Evolutionary conservation across 2,888 invertebrate species (phyloP).

Genomic region (Nemotelus pantherinus): DNA sequence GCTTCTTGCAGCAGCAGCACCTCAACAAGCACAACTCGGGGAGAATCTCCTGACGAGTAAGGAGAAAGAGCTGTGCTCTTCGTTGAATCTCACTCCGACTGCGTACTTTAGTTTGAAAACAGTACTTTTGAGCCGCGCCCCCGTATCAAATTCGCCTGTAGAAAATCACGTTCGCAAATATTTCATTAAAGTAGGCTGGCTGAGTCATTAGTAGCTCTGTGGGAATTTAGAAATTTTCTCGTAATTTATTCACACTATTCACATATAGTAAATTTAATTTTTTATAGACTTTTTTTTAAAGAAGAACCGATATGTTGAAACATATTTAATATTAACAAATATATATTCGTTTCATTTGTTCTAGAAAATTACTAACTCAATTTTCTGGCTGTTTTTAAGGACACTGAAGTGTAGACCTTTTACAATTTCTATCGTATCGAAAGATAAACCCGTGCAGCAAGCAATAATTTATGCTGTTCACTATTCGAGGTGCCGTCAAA

Average conservation of each 20-base stretch:
- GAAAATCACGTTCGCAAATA: conserved; percentile 66
- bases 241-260: background rate
- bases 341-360: too few relatives aligned
- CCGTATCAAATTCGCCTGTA: conserved; percentile 55
- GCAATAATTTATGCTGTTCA: too few relatives aligned
- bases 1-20: conserved; percentile 58
- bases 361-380: too few relatives aligned
- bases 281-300: too few relatives aligned
- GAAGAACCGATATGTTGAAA: too few relatives aligned
- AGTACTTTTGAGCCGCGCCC: conserved; percentile 71
- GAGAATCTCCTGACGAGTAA: conserved; percentile 72
- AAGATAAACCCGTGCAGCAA: too few relatives aligned
- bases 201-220: conserved; percentile 57
- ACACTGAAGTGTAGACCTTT: too few relatives aligned
- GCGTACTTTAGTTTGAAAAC: conserved; percentile 92
- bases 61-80: conserved; percentile 78
- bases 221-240: background rate
- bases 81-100: conserved; percentile 83
- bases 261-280: background rate
- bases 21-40: conserved; percentile 59
- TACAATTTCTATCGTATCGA: too few relatives aligned
- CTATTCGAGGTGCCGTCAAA: too few relatives aligned
- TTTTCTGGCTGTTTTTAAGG: too few relatives aligned
- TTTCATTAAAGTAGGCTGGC: conserved; percentile 64
- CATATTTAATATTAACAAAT: too few relatives aligned